Evolutionary conservation across 2,888 invertebrate species (phyloP).

Genomic region (Tachystola acroxantha): DNA sequence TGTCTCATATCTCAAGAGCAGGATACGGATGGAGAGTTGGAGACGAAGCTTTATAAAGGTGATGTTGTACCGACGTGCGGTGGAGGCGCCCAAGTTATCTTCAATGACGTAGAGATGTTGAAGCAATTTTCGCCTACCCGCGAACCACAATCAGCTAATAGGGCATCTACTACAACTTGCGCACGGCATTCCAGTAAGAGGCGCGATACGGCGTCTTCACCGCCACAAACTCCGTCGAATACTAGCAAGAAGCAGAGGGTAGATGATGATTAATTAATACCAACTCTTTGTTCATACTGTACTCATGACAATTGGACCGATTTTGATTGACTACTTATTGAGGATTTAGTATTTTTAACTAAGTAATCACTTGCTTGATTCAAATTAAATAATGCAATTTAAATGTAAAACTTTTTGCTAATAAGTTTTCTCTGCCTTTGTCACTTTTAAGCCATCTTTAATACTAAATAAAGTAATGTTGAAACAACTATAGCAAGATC

Average conservation of each 20-base stretch:
- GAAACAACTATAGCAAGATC: no score
- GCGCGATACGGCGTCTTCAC: conserved; percentile 56
- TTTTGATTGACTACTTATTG: no score
- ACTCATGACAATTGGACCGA: no score
- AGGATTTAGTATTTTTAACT: no score
- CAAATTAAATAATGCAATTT: no score
- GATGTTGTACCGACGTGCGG: conserved; percentile 95
- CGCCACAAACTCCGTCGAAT: conserved; percentile 64
- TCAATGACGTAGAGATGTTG: conserved; percentile 95
- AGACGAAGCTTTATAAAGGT: conserved; percentile 95
- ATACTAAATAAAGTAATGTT: no score
- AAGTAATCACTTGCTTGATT: no score
- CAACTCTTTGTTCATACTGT: no score
- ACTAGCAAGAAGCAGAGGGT: conserved; percentile 67
- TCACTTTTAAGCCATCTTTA: no score
- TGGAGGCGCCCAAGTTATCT: conserved; percentile 97
- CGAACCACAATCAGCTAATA: conserved; percentile 38
- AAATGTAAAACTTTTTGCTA: no score
- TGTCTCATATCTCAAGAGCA: conserved; percentile 95
- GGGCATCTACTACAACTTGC: conserved; percentile 44
- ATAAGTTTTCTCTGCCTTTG: no score
- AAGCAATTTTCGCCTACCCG: conserved; percentile 87
- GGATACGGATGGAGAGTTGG: conserved; percentile 94
- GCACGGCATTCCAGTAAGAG: conserved; percentile 65
- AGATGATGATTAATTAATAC: conserved; percentile 57